Evolutionary conservation across 2,888 invertebrate genomes (phyloP).

Genomic region (Nebria brevicollis): DNA sequence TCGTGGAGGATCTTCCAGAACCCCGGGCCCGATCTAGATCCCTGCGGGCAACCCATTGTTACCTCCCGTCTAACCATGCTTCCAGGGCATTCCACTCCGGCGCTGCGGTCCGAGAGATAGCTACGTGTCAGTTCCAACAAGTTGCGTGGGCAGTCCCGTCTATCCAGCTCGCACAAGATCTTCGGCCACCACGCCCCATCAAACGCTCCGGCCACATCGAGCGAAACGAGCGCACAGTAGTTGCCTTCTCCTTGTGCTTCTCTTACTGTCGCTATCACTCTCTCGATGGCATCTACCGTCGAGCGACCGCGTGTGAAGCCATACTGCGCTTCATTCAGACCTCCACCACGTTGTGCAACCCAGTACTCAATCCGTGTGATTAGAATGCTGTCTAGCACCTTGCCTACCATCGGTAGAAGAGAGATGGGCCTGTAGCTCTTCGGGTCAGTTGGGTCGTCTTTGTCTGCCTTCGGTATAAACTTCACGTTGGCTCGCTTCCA

Average conservation of each 20-base stretch:
- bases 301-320: too few species aligned
- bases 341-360: background rate
- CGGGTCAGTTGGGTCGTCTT: slow-evolving; percentile 36
- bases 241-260: slow-evolving; percentile 15
- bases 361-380: slow-evolving; percentile 23
- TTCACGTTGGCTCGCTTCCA: slow-evolving; percentile 51
- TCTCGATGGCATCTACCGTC: slow-evolving; percentile 38
- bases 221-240: slow-evolving; percentile 45
- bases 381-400: slow-evolving; percentile 26
- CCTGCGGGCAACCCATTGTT: slow-evolving; percentile 40
- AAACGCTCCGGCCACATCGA: slow-evolving; percentile 52
- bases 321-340: too few species aligned
- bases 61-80: slow-evolving; percentile 15
- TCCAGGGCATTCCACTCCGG: background rate
- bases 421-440: slow-evolving; percentile 46
- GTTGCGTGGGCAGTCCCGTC: slow-evolving; percentile 47
- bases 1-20: slow-evolving; percentile 37
- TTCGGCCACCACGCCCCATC: slow-evolving; percentile 55
- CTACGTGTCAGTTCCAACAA: slow-evolving; percentile 12
- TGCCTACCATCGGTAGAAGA: slow-evolving; percentile 39
- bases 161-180: slow-evolving; percentile 43
- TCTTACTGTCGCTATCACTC: background rate
- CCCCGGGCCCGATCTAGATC: slow-evolving; percentile 40
- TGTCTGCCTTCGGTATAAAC: slow-evolving; percentile 52
- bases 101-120: slow-evolving; percentile 18